Conservation (phyloP, 2,888 invertebrate species). For the Griposia aprilina region DNA sequence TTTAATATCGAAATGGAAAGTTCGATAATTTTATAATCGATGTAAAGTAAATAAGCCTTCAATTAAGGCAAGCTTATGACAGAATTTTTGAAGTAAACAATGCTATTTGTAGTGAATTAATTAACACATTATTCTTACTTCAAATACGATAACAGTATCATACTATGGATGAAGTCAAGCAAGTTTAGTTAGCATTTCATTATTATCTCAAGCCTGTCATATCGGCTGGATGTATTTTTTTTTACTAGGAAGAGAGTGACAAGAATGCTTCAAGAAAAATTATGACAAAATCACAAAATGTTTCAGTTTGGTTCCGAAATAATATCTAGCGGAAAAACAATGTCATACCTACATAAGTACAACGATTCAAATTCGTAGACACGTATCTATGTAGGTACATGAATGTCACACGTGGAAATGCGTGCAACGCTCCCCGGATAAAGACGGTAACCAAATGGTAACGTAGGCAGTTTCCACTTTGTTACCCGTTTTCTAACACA, state of each 20-base stretch:
- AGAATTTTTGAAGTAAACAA: not conserved
- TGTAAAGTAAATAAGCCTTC: conserved; percentile 4
- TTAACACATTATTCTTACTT: not conserved
- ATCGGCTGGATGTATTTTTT: not conserved
- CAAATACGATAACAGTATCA: not conserved
- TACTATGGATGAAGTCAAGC: not conserved
- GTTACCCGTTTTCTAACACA: conserved; percentile 34
- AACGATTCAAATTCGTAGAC: conserved; percentile 15
- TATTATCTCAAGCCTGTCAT: not conserved
- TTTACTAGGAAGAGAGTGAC: not conserved
- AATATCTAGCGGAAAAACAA: conserved; percentile 16
- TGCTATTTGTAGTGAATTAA: not conserved
- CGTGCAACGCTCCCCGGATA: conserved; percentile 11
- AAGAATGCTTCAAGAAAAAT: not conserved
- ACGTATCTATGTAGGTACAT: conserved; percentile 10
- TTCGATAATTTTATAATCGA: conserved; percentile 20
- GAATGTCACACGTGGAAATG: conserved; percentile 11
- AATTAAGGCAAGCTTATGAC: not conserved
- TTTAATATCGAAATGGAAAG: conserved; percentile 30
- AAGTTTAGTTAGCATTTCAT: not conserved
- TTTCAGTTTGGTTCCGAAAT: not conserved
- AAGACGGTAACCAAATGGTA: conserved; percentile 17
- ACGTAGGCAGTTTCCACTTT: conserved; percentile 27
- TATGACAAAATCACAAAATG: not conserved
- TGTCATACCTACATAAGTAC: not conserved